Evolutionary conservation across 2,888 invertebrate species (phyloP).

Genomic region (Cristatella mucedo): DNA sequence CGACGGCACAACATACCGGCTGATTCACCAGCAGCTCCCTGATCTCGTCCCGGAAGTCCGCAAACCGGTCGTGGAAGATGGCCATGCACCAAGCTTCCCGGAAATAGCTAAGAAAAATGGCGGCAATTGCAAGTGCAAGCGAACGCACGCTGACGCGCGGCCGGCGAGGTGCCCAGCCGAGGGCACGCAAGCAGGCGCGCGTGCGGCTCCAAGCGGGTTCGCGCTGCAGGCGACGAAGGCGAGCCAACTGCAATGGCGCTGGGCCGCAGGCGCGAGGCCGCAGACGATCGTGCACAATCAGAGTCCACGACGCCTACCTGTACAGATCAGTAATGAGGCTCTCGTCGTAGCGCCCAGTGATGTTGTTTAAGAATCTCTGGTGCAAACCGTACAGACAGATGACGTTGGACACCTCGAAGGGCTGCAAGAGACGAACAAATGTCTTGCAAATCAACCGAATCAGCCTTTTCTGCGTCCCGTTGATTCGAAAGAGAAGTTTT

Average conservation of each 20-base stretch:
- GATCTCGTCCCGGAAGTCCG: constrained; percentile 36
- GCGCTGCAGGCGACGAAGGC: too few species aligned
- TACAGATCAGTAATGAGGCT: constrained; percentile 47
- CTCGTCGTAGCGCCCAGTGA: constrained; percentile 48
- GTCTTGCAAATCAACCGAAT: too few species aligned
- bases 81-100: constrained; percentile 33
- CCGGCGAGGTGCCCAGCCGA: too few species aligned
- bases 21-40: constrained; percentile 31
- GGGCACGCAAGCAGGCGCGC: too few species aligned
- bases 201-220: too few species aligned
- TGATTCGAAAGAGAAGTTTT: too few species aligned
- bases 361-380: constrained; percentile 53
- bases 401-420: constrained; percentile 37
- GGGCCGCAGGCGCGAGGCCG: too few species aligned
- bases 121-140: too few species aligned
- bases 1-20: constrained; percentile 25
- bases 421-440: constrained; percentile 3
- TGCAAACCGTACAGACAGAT: constrained; percentile 55
- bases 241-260: too few species aligned
- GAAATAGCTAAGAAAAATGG: constrained; percentile 30
- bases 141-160: too few species aligned
- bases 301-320: constrained; percentile 23
- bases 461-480: too few species aligned
- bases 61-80: constrained; percentile 36
- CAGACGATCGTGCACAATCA: too few species aligned